These are phyloP conservation scores for Karalla daura DNA, from an alignment of 2,797 vertebrate species.

Conservation along the genomic window DNA sequence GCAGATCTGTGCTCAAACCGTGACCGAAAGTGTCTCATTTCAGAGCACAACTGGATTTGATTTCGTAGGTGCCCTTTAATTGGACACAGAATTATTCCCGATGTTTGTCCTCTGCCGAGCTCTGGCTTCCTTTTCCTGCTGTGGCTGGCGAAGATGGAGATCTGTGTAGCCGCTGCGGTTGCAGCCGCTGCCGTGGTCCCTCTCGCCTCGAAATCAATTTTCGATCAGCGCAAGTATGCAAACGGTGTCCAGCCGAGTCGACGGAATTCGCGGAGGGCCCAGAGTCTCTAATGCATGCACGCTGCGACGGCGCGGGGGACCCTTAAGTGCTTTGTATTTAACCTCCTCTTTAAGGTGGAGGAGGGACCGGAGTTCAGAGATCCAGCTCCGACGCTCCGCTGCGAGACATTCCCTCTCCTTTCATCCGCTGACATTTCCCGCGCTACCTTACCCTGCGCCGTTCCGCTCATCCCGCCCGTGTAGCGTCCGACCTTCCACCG, in stretches of 20 bases:
- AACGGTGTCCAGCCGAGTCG: neutral
- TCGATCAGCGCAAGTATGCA: constrained; percentile 12
- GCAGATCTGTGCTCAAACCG: neutral
- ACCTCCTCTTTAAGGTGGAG: neutral
- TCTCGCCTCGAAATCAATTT: constrained; percentile 5
- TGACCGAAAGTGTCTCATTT: constrained; percentile 27
- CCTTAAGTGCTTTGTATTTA: constrained; percentile 24
- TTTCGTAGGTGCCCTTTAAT: constrained; percentile 32
- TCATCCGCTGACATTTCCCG: constrained; percentile 41
- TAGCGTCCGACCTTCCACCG: no score
- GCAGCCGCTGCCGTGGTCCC: neutral
- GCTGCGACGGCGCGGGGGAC: neutral
- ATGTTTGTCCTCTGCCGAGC: constrained; percentile 27
- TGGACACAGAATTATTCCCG: constrained; percentile 12
- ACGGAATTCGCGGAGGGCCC: neutral
- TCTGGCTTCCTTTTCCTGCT: neutral
- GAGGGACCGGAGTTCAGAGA: constrained; percentile 15
- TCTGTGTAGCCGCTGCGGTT: neutral
- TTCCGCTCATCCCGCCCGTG: no score
- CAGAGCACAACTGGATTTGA: constrained; percentile 5
- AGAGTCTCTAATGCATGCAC: neutral
- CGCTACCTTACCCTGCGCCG: no score
- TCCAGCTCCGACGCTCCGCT: neutral
- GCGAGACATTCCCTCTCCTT: constrained; percentile 4
- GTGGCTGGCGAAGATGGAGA: neutral